phyloP scores from a whole-genome alignment of 2,113 vertebrate genomes.

The Falcunculus frontatus region DNA sequence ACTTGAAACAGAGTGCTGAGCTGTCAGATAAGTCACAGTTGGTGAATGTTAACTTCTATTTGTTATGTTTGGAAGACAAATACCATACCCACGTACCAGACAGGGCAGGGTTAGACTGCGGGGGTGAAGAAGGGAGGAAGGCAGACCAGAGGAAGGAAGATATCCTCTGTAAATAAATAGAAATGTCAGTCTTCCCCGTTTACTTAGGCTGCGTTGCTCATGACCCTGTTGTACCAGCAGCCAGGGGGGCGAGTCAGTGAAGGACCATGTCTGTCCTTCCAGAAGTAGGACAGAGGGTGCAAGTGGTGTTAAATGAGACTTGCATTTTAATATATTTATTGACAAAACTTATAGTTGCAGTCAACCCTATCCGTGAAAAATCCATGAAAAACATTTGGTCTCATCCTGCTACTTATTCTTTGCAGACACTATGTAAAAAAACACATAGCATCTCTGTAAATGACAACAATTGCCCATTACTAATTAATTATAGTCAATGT shows the following conservation, averaged over 20 bases:
- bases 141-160: constrained; percentile 63
- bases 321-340: not conserved
- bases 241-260: not conserved
- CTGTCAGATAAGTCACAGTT: constrained; percentile 44
- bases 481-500: not conserved
- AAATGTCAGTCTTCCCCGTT: not conserved
- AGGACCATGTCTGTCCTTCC: not conserved
- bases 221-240: not conserved
- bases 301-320: not conserved
- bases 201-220: constrained; percentile 33
- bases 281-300: not conserved
- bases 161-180: constrained; percentile 59
- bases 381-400: not conserved
- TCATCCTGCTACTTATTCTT: not conserved
- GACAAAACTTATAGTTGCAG: not conserved
- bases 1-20: constrained; percentile 6
- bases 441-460: not conserved
- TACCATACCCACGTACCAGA: constrained; percentile 39
- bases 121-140: constrained; percentile 49
- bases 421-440: not conserved
- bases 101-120: constrained; percentile 55
- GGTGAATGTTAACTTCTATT: constrained; percentile 33
- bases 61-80: constrained; percentile 45
- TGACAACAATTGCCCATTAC: not conserved
- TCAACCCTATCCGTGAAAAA: not conserved